Evolutionary conservation across 2,888 invertebrate genomes (phyloP).

Genomic region (Brachyopa scutellaris): DNA sequence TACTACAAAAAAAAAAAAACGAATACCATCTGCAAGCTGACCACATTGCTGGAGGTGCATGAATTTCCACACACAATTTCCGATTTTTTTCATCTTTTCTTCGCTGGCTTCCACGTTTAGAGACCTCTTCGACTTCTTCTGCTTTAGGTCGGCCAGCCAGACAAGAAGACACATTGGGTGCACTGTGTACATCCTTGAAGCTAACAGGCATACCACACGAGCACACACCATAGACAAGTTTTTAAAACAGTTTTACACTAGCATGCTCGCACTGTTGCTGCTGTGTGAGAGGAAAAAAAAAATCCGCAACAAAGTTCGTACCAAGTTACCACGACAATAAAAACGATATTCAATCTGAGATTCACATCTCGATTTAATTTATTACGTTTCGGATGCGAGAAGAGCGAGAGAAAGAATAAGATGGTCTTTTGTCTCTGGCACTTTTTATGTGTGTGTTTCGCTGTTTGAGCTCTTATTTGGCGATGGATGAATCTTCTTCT

Average conservation of each 20-base stretch:
- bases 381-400: slow-evolving; percentile 48
- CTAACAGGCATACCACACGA: slow-evolving; percentile 43
- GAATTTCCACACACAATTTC: slow-evolving; percentile 48
- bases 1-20: no score
- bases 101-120: not conserved
- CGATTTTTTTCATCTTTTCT: slow-evolving; percentile 14
- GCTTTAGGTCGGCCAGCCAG: not conserved
- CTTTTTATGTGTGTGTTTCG: slow-evolving; percentile 6
- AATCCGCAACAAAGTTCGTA: not conserved
- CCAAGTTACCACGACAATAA: slow-evolving; percentile 21
- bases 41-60: slow-evolving; percentile 59
- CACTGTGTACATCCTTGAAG: slow-evolving; percentile 21
- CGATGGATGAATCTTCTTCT: slow-evolving; percentile 4
- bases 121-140: not conserved
- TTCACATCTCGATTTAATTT: slow-evolving; percentile 61
- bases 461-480: slow-evolving; percentile 9
- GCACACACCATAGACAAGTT: slow-evolving; percentile 11
- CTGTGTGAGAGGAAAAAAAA: not conserved
- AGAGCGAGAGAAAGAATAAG: slow-evolving; percentile 9
- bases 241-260: not conserved
- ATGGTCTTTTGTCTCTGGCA: slow-evolving; percentile 7
- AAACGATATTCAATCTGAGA: slow-evolving; percentile 52
- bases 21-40: slow-evolving; percentile 21
- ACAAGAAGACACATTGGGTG: slow-evolving; percentile 55
- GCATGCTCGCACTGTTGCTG: not conserved